Conservation (phyloP, 2,113 vertebrate species). For the Proteles cristata region DNA sequence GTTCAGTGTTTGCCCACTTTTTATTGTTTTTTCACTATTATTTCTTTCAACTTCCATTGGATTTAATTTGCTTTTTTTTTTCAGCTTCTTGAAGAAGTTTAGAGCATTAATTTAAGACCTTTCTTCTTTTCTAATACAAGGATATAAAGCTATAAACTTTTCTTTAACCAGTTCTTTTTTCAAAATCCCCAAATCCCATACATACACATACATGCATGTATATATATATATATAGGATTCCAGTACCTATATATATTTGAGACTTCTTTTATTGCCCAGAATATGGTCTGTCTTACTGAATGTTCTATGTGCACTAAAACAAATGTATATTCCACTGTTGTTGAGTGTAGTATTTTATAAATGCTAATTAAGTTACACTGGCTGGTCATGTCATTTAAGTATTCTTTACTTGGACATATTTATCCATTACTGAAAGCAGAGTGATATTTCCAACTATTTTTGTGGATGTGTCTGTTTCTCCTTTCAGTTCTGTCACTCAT, state of each 20-base stretch:
- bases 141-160: slow-evolving; percentile 30
- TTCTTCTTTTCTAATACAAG: background rate
- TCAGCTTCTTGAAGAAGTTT: background rate
- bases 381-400: background rate
- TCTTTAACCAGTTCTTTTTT: background rate
- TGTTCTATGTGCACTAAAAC: background rate
- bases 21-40: background rate
- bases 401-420: background rate
- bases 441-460: background rate
- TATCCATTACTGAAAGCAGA: background rate
- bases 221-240: background rate
- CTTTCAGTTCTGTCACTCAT: background rate
- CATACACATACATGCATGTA: too few species aligned
- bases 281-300: background rate
- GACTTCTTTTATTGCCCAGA: background rate
- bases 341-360: background rate
- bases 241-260: background rate
- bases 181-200: background rate
- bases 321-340: background rate
- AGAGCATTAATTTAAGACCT: background rate
- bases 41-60: background rate
- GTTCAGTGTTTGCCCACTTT: background rate
- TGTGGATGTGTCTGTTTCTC: background rate
- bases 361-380: background rate
- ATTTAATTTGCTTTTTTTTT: background rate